These are phyloP conservation scores for Trichacis sp. DNA, from an alignment of 2,888 invertebrate species.

Conservation along the genomic window DNA sequence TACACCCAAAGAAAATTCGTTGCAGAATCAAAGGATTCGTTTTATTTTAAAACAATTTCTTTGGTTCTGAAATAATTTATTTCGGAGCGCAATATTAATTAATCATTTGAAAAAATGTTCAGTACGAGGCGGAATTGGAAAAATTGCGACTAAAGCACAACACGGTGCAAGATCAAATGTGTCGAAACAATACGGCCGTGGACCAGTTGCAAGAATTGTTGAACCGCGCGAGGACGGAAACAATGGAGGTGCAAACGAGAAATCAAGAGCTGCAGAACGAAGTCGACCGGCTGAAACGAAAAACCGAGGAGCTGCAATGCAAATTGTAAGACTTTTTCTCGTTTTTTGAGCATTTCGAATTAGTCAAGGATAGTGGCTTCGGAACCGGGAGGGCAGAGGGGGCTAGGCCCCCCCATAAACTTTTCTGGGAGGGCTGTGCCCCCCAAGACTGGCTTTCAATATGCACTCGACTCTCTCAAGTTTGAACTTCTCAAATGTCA, in stretches of 20 bases:
- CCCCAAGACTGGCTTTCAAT: no score
- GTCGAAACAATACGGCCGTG: constrained; percentile 69
- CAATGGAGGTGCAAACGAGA: constrained; percentile 74
- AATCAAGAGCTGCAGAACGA: constrained; percentile 77
- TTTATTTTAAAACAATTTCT: no score
- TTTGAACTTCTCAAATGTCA: no score
- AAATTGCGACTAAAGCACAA: constrained; percentile 69
- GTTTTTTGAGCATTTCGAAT: neutral
- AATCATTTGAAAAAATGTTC: constrained; percentile 16
- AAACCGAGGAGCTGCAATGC: constrained; percentile 70
- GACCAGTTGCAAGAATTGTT: constrained; percentile 73
- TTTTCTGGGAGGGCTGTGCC: no score
- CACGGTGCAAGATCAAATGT: constrained; percentile 66
- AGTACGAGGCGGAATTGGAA: constrained; percentile 72
- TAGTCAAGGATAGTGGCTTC: neutral
- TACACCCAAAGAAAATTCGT: no score
- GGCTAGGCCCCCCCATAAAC: no score
- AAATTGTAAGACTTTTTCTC: constrained; percentile 68
- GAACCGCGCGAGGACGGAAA: constrained; percentile 72
- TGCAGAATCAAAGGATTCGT: no score
- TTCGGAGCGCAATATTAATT: no score
- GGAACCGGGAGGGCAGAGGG: no score
- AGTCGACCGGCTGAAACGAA: constrained; percentile 72
- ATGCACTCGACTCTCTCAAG: no score
- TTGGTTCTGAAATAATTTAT: no score